Evolutionary conservation across 2,888 invertebrate genomes (phyloP).

Genomic region (Lepeophtheirus nordmannii): DNA sequence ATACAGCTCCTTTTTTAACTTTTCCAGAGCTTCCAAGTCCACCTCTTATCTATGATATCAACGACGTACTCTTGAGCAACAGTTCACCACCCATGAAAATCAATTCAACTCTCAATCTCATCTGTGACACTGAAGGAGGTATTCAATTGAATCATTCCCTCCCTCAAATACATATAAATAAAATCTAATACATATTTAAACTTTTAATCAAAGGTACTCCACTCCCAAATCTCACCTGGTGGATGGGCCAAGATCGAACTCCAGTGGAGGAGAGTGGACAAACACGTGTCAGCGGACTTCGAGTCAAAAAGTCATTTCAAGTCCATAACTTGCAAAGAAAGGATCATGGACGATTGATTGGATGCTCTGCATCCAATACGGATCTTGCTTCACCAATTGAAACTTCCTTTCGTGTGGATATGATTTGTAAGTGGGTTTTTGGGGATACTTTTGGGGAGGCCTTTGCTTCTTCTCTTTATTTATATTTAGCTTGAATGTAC

Average conservation of each 20-base stretch:
- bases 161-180: background rate
- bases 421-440: conserved; percentile 1
- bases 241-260: background rate
- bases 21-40: conserved; percentile 18
- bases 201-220: background rate
- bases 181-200: background rate
- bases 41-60: background rate
- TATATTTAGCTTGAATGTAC: no score
- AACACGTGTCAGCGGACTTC: background rate
- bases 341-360: background rate
- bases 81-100: conserved; percentile 3
- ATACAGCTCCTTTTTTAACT: no score
- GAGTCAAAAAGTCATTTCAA: conserved; percentile 4
- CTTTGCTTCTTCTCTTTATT: no score
- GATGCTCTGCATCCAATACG: conserved; percentile 14
- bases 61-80: background rate
- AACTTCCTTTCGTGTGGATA: background rate
- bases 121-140: conserved; percentile 15
- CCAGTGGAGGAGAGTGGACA: background rate
- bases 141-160: background rate
- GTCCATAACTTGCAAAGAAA: background rate
- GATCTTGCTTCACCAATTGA: conserved; percentile 1
- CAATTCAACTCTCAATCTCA: conserved; percentile 10
- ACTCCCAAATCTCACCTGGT: conserved; percentile 5
- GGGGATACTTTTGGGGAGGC: no score